Evolutionary conservation across 2,113 vertebrate genomes (phyloP), one percentile per base, ranked within the genome.

Genomic region (Xyrauchen texanus): DNA sequence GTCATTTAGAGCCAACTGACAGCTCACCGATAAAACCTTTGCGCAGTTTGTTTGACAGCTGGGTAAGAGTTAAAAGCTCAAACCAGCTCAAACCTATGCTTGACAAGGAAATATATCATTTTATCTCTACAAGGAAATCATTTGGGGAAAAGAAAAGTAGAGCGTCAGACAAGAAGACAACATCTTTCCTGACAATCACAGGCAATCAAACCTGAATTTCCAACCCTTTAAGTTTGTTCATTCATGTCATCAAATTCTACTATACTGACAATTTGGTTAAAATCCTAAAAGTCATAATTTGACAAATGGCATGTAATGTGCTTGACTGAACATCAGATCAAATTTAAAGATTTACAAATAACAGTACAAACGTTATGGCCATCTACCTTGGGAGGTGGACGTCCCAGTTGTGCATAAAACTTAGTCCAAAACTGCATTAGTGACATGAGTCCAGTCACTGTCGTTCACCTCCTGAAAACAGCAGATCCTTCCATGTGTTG

Each of bases 391-490:
- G 90, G 92, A 74, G 95, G 94, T 5, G 91, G 93, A 81, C 86
- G 91, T 91, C 93, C 93, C 88, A 93, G 89, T 85, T 94, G 91
- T 83, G 94, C 91, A 0, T 94, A 95, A 62, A 95, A 93, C 92
- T 96, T 98, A 85, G 94, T 95, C 96, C 97, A 98, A 88, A 97
- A 90, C 84, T 94, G 95, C 94, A 97, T 95, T 87, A 95, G 95
- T 91, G 97, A 96, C 97, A 98, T 98, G 91, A 93, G 93, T 90
- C 90, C 83, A 84, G 81, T 80, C 84, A 84, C 77, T 76, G 53
- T 87, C 86, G 46, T 87, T 62, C 74, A 90, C 87, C 88, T 65
- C 81, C 84, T 85, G 67, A 83, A 78, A 34, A 72, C 75, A 34
- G 21, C 84, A 81, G 86, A 69, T 76, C 82, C 86, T 82, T 90